Conservation (phyloP, 2,888 invertebrate species). For the Stenurella melanura region DNA sequence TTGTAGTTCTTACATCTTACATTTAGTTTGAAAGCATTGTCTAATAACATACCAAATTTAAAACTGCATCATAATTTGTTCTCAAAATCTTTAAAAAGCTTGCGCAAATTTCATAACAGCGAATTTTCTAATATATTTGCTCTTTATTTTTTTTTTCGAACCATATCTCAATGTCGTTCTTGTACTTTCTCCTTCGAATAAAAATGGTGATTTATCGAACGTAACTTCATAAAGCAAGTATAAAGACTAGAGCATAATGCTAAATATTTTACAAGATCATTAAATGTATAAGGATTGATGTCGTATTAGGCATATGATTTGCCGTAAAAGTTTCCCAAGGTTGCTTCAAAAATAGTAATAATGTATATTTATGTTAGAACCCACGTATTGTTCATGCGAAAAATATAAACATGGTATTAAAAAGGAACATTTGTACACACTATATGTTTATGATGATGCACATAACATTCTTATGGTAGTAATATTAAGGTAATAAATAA, state of each 20-base stretch:
- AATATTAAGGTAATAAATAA: neutral
- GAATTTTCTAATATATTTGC: no score
- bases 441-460: slow-evolving; percentile 8
- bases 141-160: no score
- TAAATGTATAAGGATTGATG: slow-evolving; percentile 51
- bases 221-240: slow-evolving; percentile 10
- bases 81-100: no score
- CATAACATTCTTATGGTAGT: slow-evolving; percentile 35
- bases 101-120: no score
- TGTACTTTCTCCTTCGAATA: neutral
- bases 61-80: no score
- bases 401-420: slow-evolving; percentile 48
- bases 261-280: slow-evolving; percentile 43
- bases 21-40: no score
- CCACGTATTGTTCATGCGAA: slow-evolving; percentile 50
- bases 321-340: slow-evolving; percentile 54
- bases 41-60: no score
- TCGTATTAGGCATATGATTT: slow-evolving; percentile 49
- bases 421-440: slow-evolving; percentile 5
- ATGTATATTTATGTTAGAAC: slow-evolving; percentile 49
- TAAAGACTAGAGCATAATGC: slow-evolving; percentile 35
- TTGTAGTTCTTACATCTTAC: no score
- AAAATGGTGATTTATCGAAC: neutral
- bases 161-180: no score
- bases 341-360: slow-evolving; percentile 52